Conservation (phyloP, 2,113 vertebrate species). For the Macrotus californicus region DNA sequence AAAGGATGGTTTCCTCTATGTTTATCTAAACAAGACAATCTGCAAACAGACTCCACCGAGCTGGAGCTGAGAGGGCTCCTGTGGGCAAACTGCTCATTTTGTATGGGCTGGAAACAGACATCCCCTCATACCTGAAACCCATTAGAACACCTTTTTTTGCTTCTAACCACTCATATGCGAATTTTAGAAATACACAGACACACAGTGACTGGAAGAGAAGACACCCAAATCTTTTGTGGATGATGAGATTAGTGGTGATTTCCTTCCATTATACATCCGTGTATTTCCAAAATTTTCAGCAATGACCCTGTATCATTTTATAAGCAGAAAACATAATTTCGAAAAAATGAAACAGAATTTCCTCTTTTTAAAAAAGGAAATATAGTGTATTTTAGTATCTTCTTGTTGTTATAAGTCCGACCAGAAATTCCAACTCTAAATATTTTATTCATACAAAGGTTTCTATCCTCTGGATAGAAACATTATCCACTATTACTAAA, state of each 20-base stretch:
- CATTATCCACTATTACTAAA: not conserved
- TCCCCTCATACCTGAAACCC: not conserved
- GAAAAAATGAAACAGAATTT: not conserved
- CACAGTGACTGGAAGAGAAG: not conserved
- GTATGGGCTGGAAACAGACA: not conserved
- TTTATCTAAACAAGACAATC: not conserved
- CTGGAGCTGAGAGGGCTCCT: not conserved
- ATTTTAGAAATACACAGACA: not conserved
- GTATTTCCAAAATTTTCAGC: not conserved
- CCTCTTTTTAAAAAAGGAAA: not conserved
- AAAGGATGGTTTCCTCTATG: conserved; percentile 28
- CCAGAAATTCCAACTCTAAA: not conserved
- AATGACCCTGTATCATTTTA: not conserved
- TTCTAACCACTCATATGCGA: not conserved
- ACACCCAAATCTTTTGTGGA: not conserved
- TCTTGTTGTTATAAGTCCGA: not conserved
- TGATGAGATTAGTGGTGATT: not conserved
- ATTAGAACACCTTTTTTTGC: not conserved
- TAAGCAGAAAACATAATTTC: not conserved
- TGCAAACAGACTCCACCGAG: not conserved
- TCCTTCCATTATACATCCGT: not conserved
- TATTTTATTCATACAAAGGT: not conserved
- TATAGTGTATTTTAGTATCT: not conserved
- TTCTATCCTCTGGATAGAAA: not conserved
- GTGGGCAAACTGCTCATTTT: not conserved